A percentile compares a stretch with the other conserved stretches of the same genome.
phyloP scores from a whole-genome alignment of 1,140 invertebrate species.

The Sinella curviseta region DNA sequence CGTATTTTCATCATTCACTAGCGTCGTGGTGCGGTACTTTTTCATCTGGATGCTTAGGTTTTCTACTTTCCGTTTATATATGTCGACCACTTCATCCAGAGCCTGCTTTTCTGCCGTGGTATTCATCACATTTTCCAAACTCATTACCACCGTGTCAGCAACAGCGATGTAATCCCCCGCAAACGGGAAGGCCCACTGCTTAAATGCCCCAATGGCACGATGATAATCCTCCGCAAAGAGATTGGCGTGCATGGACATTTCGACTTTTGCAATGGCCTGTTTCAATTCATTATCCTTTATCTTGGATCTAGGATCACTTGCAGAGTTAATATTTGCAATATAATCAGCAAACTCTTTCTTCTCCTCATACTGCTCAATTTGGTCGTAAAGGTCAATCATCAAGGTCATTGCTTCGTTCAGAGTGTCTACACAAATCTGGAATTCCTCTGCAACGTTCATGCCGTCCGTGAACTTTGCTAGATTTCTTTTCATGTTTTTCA shows the following conservation, averaged over 20 bases:
- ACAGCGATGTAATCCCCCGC: constrained; percentile 9
- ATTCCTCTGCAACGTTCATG: not conserved
- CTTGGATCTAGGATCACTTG: not conserved
- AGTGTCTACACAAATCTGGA: not conserved
- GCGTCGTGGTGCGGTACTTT: not conserved
- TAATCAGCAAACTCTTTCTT: constrained; percentile 4
- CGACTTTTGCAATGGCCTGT: not conserved
- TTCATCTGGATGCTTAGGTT: not conserved
- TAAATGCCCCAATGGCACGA: not conserved
- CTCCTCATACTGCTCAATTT: constrained; percentile 9
- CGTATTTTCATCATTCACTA: not conserved
- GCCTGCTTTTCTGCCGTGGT: not conserved
- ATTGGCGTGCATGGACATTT: constrained; percentile 6
- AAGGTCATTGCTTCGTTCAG: not conserved
- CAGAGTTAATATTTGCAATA: constrained; percentile 18
- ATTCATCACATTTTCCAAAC: not conserved
- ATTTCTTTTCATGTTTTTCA: not conserved
- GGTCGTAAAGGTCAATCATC: not conserved
- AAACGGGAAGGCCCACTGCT: constrained; percentile 35
- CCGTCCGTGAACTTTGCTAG: not conserved
- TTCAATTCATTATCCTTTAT: not conserved
- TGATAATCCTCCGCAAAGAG: constrained; percentile 28
- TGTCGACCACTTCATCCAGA: not conserved
- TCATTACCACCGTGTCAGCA: not conserved
- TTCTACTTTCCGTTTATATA: not conserved